Conservation (phyloP, 1,140 invertebrate genomes). For the Microvelia longipes region DNA sequence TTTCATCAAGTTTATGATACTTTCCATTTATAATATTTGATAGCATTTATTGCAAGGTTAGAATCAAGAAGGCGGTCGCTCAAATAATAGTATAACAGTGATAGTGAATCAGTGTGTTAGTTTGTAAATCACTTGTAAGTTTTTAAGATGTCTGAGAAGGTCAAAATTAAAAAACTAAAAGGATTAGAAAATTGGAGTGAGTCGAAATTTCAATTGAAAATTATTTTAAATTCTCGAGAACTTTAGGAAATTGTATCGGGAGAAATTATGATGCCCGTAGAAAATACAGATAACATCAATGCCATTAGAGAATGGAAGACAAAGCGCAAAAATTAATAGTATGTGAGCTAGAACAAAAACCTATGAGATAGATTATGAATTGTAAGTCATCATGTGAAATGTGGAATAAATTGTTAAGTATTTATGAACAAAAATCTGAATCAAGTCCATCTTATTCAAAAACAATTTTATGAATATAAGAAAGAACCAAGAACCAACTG, state of each 20-base stretch:
- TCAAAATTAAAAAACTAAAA: too few relatives aligned
- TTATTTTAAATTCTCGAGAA: background rate
- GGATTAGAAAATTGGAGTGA: background rate
- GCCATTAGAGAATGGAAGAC: background rate
- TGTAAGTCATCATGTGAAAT: background rate
- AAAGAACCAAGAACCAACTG: background rate
- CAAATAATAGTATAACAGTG: too few relatives aligned
- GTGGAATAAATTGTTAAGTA: background rate
- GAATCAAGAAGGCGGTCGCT: too few relatives aligned
- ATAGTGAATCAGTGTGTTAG: too few relatives aligned
- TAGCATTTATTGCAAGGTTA: too few relatives aligned
- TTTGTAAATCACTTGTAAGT: too few relatives aligned
- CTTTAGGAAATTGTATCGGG: background rate
- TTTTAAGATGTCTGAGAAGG: too few relatives aligned
- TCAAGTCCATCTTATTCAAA: background rate
- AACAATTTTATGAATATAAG: background rate
- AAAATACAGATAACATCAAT: background rate
- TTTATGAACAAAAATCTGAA: background rate
- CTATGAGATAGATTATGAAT: background rate
- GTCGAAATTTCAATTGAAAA: background rate
- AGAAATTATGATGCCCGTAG: background rate
- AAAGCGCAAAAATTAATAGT: background rate
- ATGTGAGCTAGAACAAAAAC: background rate
- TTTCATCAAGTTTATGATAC: too few relatives aligned
- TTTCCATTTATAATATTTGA: too few relatives aligned